These are phyloP conservation scores for Stigmatopora argus DNA, from an alignment of 2,113 vertebrate species.

Conservation along the genomic window DNA sequence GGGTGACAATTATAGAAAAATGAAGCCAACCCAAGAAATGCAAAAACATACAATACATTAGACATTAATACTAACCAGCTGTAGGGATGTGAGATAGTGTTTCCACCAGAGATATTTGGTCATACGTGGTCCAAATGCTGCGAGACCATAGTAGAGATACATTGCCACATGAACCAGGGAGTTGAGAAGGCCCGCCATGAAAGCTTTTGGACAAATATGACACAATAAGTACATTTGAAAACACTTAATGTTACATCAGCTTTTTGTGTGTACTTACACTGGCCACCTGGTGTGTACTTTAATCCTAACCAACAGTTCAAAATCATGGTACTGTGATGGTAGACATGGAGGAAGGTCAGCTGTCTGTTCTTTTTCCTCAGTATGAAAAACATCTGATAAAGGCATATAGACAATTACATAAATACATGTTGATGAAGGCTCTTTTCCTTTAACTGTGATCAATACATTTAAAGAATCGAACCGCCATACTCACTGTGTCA, in stretches of 20 bases:
- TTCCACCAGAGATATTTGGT: conserved; percentile 73
- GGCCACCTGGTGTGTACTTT: conserved; percentile 75
- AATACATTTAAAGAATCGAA: neutral
- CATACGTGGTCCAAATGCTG: conserved; percentile 64
- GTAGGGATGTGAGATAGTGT: conserved; percentile 67
- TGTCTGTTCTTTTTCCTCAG: conserved; percentile 74
- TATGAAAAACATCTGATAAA: conserved; percentile 76
- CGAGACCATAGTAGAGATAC: conserved; percentile 69
- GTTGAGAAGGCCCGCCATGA: conserved; percentile 72
- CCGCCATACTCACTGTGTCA: conserved; percentile 59
- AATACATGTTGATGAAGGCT: neutral
- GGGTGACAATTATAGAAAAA: neutral
- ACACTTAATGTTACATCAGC: neutral
- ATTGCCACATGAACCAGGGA: conserved; percentile 71
- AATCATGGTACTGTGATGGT: conserved; percentile 77
- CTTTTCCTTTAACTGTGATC: neutral
- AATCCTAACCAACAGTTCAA: conserved; percentile 78
- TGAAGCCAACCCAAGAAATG: neutral
- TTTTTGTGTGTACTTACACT: conserved; percentile 61
- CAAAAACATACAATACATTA: neutral
- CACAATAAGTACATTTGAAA: neutral
- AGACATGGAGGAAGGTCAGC: conserved; percentile 77
- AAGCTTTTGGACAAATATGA: conserved; percentile 48
- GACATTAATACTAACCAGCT: conserved; percentile 67
- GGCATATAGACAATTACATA: neutral